Conservation (phyloP, 2,797 vertebrate genomes). For the Smutsia temminckii region DNA sequence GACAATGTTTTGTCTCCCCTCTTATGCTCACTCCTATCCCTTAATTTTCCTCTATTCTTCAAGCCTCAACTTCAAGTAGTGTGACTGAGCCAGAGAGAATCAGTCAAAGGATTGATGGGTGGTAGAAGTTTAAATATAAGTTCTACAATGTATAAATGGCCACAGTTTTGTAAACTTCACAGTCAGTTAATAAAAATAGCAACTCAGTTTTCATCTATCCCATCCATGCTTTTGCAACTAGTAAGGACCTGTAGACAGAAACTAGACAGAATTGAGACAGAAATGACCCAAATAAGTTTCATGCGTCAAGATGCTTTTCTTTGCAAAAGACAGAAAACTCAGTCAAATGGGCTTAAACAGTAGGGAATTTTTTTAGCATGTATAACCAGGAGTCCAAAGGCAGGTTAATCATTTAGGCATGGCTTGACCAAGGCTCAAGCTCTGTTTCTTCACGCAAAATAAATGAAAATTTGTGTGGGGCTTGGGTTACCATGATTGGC, state of each 20-base stretch:
- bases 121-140: background rate
- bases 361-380: background rate
- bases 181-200: constrained; percentile 43
- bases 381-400: background rate
- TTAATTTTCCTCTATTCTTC: background rate
- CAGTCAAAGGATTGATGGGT: background rate
- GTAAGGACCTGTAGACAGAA: background rate
- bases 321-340: constrained; percentile 5
- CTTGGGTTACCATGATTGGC: background rate
- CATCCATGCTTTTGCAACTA: background rate
- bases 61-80: background rate
- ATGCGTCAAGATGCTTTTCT: background rate
- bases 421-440: background rate
- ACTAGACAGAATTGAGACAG: background rate
- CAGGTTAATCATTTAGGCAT: background rate
- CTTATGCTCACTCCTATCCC: background rate
- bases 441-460: constrained; percentile 2
- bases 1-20: background rate
- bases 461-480: background rate
- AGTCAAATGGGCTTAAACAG: background rate
- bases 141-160: background rate
- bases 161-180: constrained; percentile 9
- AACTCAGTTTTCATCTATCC: background rate
- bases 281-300: background rate
- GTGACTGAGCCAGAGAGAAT: background rate